phyloP scores from a whole-genome alignment of 2,888 invertebrate genomes.

The Anaspis maculata region DNA sequence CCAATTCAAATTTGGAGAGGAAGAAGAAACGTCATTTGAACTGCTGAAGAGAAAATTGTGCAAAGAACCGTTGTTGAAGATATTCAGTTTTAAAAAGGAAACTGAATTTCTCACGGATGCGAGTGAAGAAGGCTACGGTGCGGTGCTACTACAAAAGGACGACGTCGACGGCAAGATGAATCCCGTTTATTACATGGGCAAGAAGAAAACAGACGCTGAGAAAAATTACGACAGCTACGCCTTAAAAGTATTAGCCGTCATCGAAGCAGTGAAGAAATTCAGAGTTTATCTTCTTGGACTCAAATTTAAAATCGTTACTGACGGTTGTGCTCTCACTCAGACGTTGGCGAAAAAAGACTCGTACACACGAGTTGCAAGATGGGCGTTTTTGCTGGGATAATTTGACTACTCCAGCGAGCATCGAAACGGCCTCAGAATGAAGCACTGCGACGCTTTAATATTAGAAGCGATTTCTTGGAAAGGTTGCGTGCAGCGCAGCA shows the following conservation, averaged over 20 bases:
- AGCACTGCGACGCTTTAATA: constrained; percentile 25
- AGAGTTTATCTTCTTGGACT: constrained; percentile 26
- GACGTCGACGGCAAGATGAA: constrained; percentile 15
- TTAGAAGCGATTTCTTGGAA: constrained; percentile 15
- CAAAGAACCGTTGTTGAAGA: constrained; percentile 14
- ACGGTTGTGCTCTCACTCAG: constrained; percentile 28
- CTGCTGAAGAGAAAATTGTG: constrained; percentile 13
- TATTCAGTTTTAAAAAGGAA: constrained; percentile 13
- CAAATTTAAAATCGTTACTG: constrained; percentile 29
- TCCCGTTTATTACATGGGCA: constrained; percentile 21
- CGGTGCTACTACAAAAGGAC: constrained; percentile 15
- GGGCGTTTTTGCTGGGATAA: constrained; percentile 26
- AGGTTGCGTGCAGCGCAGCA: constrained; percentile 5
- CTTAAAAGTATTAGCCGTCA: constrained; percentile 31
- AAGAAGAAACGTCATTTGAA: constrained; percentile 12
- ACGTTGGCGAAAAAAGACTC: constrained; percentile 29
- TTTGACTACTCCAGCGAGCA: constrained; percentile 26
- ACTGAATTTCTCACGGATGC: constrained; percentile 19
- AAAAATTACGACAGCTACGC: constrained; percentile 30
- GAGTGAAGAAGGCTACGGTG: constrained; percentile 15
- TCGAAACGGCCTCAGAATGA: constrained; percentile 22
- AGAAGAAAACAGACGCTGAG: constrained; percentile 22
- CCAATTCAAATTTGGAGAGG: constrained; percentile 13
- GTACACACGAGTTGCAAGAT: constrained; percentile 26
- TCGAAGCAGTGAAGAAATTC: constrained; percentile 31